Evolutionary conservation across 2,113 vertebrate species (phyloP), one percentile per base, ranked within the genome.

Genomic region (Upupa epops): DNA sequence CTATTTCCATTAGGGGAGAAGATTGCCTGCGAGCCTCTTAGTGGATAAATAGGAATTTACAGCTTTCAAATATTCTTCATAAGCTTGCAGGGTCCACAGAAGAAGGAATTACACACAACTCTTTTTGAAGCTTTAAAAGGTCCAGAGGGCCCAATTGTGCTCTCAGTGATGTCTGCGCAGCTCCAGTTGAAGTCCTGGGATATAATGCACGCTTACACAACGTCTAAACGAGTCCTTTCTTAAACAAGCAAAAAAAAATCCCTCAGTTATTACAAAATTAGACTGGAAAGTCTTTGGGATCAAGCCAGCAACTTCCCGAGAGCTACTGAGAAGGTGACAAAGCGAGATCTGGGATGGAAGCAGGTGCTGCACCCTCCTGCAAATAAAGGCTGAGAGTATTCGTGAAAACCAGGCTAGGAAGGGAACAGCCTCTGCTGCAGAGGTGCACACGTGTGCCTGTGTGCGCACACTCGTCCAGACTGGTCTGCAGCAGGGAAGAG

Each of bases 31-130:
- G 95, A 96, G 93, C 93, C 93, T 96, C 96, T 96, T 96, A 94
- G 93, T 94, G 96, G 96, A 95, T 96, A 96, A 96, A 96, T 94
- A 96, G 95, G 96, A 96, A 96, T 96, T 96, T 96, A 95, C 96
- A 96, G 93, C 96, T 95, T 95, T 96, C 86, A 92, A 87, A 96
- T 92, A 96, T 89, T 95, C 95, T 93, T 74, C 92, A 95, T 94
- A 77, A 96, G 89, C 95, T 96, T 85, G 81, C 89, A 91, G 86
- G 68, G 86, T 85, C 91, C 60, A 90, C 71, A 90, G 91, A 93
- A 85, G 71, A 87, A 95, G 91, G 89, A 96, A 96, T 96, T 95
- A 95, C 89, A 96, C 59, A 95, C 52, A n/a, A 89, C 92, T 92
- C 93, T 95, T 95, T 95, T 85, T 90, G 40, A 93, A 96, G 95